Evolutionary conservation across 2,888 invertebrate genomes (phyloP).

Genomic region (Philopedon plagiatum): DNA sequence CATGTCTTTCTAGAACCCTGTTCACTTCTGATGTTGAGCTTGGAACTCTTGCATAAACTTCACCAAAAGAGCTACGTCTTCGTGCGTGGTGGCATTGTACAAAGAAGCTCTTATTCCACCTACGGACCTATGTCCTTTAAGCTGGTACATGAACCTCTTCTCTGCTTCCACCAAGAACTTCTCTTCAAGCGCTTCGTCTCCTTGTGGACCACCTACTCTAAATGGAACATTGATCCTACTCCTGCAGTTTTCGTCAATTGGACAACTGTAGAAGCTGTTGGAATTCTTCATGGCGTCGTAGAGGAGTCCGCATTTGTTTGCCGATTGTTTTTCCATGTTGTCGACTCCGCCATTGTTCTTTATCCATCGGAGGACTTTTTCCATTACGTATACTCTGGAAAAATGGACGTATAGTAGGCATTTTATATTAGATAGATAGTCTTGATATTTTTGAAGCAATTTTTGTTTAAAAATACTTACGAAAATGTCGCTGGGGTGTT

Average conservation of each 20-base stretch:
- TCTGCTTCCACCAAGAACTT: slow-evolving; percentile 89
- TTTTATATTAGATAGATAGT: background rate
- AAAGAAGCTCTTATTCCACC: slow-evolving; percentile 96
- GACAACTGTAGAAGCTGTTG: slow-evolving; percentile 87
- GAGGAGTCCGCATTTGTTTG: slow-evolving; percentile 81
- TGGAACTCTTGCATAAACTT: slow-evolving; percentile 70
- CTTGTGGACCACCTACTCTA: slow-evolving; percentile 79
- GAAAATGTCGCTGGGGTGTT: slow-evolving; percentile 98
- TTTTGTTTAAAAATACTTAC: slow-evolving; percentile 72
- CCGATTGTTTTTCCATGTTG: slow-evolving; percentile 81
- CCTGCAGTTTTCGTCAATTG: slow-evolving; percentile 79
- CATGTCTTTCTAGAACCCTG: background rate
- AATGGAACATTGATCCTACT: slow-evolving; percentile 96
- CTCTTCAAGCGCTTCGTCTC: slow-evolving; percentile 86
- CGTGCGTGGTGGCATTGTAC: slow-evolving; percentile 92
- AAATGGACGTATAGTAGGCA: background rate
- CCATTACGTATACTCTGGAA: slow-evolving; percentile 92
- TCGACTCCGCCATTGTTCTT: slow-evolving; percentile 86
- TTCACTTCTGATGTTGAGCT: slow-evolving; percentile 41
- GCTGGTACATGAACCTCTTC: slow-evolving; percentile 82
- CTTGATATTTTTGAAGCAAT: background rate
- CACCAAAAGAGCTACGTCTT: slow-evolving; percentile 83
- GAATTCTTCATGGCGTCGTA: slow-evolving; percentile 88
- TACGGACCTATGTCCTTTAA: slow-evolving; percentile 96
- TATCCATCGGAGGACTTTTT: slow-evolving; percentile 94